Base-by-base conservation (phyloP, 30 jellyfish, hydroid and myxozoan species). In the Phacellophora camtschatica region DNA sequence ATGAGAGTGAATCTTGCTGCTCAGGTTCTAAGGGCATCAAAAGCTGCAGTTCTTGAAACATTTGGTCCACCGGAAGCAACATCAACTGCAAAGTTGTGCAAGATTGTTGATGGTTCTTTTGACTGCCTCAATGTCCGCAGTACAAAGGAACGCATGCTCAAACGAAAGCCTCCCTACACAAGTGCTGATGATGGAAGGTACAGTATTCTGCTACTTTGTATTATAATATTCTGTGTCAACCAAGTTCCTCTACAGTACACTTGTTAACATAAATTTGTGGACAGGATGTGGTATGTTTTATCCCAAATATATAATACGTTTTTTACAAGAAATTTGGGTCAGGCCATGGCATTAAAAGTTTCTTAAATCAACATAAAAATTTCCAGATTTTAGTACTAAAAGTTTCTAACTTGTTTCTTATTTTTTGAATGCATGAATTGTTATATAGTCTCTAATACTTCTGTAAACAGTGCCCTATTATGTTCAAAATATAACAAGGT, bases 1-100 rank as follows among this genome's bases (percentile, higher is more conserved):
- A 72, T 72, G 96, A 72, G 46, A 30, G 96, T 85, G 31, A 58
- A 34, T 19, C 90, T 85, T 46, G 96, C 96, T 22, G 71, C 96
- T 42, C 90, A 72, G 59, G 79, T 85, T 28, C 66, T 74, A 22
- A 73, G 96, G 62, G 31, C 68, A 24, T 48, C 90, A 27, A 81
- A 75, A 25, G 62, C 81, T 25, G 39, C 29, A 16, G 87, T 75
- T 32, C 64, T 86, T 23, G 31, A 35, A 30, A 31, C 69, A 31
- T 86, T 11, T 86, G 96, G 82, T 18, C 90, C 85, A 22, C 85
- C 63, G 24, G 87, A 64, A 33, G 81, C 88, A 13, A 71, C 64
- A 25, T 81, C 65, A 25, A 86, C 92, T 63, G 87, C 92, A 50
- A 77, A 50, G 25, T 74, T 76, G 25, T 86, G 96, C 75, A 16